Base-by-base conservation (phyloP, 2,888 invertebrate species). In the Drosophila kokeensis region DNA sequence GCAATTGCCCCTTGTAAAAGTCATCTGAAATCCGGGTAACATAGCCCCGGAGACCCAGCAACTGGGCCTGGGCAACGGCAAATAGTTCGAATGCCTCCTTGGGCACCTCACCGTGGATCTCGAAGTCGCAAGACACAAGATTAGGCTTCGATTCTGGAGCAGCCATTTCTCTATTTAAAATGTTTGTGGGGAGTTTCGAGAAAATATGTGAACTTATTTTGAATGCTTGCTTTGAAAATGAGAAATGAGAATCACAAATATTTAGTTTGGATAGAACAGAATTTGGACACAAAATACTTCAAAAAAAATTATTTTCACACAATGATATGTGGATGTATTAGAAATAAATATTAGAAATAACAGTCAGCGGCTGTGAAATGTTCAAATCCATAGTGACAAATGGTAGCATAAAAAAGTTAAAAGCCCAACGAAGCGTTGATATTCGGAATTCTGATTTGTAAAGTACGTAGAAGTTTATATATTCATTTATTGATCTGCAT, bases 91-190 rank as follows among this genome's bases (percentile, higher is more conserved):
- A 38, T 13, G 38, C 55, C 13, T 55, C 38, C 27, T 55, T 27
- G 27, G 38, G 55, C 13, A 55, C 1, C 2, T 38, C 0, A 4
- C 38, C 55, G 7, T 4, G 55, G 4, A 55, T 55, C 38, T 55
- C 55, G 2, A 55, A 55, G 13, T 55, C 55, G 29, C 55, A 55
- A 15, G 38, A 38, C 6, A 55, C 38, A 29, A 55, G 36, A 29
- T 55, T 38, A 0, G 13, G n/a, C 10, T 55, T 54, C 4, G 54
- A 38, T 8, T 54, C 4, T 7, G n/a, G 1, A 5, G 3, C 4
- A 4, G 38, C 29, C 55, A 55, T 55, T 27, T 27, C 0, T 27
- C 1, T 53, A 15, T 10, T 18, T 10, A 27, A 18, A 49, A 29
- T 24, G 2, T 21, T 15, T 53, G 10, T 6, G 24, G 1, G 2